phyloP scores from a whole-genome alignment of 2,113 vertebrate species.

The Erythrocercus mccallii region DNA sequence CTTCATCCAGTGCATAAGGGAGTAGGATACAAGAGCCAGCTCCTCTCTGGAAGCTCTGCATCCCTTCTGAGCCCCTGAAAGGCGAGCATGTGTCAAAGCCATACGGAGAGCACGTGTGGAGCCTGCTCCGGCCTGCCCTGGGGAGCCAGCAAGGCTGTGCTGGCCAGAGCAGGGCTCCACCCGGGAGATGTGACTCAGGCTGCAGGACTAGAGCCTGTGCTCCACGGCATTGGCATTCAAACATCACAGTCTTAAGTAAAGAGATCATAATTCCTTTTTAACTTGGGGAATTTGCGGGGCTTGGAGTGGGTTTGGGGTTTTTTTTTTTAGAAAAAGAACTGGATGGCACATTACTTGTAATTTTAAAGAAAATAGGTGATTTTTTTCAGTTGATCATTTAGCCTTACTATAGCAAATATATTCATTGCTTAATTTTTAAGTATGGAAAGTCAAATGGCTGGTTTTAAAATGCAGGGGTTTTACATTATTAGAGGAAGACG shows the following conservation, averaged over 20 bases:
- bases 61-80: background rate
- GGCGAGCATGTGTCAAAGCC: fast-evolving
- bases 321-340: background rate
- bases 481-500: background rate
- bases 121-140: background rate
- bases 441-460: background rate
- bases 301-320: background rate
- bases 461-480: background rate
- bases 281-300: fast-evolving
- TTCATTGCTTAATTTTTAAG: background rate
- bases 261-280: background rate
- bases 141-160: background rate
- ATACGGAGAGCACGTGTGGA: fast-evolving
- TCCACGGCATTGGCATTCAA: background rate
- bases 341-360: background rate
- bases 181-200: background rate
- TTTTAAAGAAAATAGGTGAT: background rate
- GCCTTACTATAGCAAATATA: background rate
- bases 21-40: background rate
- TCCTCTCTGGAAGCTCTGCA: background rate
- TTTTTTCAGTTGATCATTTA: background rate
- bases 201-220: fast-evolving
- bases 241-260: background rate
- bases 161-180: background rate
- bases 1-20: background rate